Evolutionary conservation across 1,140 invertebrate species (phyloP).

Genomic region (Maniola jurtina): DNA sequence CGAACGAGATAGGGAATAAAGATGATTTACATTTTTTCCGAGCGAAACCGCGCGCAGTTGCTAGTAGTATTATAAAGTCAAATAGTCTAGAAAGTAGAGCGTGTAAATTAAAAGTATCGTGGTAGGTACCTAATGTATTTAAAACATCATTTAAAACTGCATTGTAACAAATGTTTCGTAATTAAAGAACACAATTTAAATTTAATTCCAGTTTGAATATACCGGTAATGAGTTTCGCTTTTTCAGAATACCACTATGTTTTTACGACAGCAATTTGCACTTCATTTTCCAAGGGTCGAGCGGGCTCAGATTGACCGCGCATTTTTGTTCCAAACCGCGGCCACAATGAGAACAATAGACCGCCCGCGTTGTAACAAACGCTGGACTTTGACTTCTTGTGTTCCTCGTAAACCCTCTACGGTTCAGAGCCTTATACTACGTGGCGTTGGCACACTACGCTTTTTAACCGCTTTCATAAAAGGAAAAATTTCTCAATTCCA

Average conservation of each 20-base stretch:
- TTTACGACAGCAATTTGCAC: constrained; percentile 35
- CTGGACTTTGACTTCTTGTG: constrained; percentile 7
- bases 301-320: constrained; percentile 30
- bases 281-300: constrained; percentile 25
- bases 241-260: constrained; percentile 21
- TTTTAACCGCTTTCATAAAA: no score
- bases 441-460: not conserved
- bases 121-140: not conserved
- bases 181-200: constrained; percentile 7
- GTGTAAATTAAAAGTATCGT: no score
- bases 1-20: no score
- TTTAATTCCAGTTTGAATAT: constrained; percentile 7
- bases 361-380: constrained; percentile 23
- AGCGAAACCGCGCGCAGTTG: no score
- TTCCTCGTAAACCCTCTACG: constrained; percentile 1
- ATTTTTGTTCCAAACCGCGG: constrained; percentile 33
- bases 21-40: no score
- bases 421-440: not conserved
- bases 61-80: no score
- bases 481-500: no score
- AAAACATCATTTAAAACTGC: not conserved
- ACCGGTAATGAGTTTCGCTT: constrained; percentile 11
- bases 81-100: no score
- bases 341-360: constrained; percentile 33
- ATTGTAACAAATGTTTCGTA: constrained; percentile 1